Conservation (phyloP, 2,797 vertebrate genomes). For the Cyprinodon diabolis region DNA sequence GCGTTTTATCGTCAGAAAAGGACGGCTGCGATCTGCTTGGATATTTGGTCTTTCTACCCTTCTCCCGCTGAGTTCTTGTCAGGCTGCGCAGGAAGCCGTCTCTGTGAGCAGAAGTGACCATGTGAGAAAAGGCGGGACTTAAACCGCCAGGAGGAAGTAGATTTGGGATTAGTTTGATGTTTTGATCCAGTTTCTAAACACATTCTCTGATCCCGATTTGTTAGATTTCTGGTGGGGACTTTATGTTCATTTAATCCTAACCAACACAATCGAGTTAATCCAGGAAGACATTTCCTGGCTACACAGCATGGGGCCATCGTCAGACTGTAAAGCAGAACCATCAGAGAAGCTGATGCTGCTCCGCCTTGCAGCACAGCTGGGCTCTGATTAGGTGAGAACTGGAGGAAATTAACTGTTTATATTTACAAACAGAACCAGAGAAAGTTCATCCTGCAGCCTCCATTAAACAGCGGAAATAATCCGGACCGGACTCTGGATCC, state of each 20-base stretch:
- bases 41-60: constrained; percentile 71
- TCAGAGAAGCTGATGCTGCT: too few species aligned
- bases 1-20: constrained; percentile 31
- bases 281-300: not conserved
- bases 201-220: not conserved
- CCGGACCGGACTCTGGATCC: too few species aligned
- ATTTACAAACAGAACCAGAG: too few species aligned
- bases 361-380: too few species aligned
- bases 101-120: constrained; percentile 73
- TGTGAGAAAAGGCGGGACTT: not conserved
- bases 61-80: constrained; percentile 87
- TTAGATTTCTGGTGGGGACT: not conserved
- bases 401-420: too few species aligned
- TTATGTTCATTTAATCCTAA: not conserved
- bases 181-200: not conserved
- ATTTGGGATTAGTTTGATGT: not conserved
- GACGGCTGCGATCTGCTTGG: constrained; percentile 1
- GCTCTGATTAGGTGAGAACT: too few species aligned
- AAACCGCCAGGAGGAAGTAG: not conserved
- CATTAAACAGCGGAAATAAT: too few species aligned
- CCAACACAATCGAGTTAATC: not conserved
- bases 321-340: too few species aligned
- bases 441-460: too few species aligned
- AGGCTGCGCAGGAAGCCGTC: constrained; percentile 88
- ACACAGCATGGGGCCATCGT: too few species aligned